A percentile compares a stretch with the other conserved stretches of the same genome.
These are phyloP conservation scores for Hymenochirus boettgeri DNA, from an alignment of 2,113 vertebrate species.

Conservation along the genomic window DNA sequence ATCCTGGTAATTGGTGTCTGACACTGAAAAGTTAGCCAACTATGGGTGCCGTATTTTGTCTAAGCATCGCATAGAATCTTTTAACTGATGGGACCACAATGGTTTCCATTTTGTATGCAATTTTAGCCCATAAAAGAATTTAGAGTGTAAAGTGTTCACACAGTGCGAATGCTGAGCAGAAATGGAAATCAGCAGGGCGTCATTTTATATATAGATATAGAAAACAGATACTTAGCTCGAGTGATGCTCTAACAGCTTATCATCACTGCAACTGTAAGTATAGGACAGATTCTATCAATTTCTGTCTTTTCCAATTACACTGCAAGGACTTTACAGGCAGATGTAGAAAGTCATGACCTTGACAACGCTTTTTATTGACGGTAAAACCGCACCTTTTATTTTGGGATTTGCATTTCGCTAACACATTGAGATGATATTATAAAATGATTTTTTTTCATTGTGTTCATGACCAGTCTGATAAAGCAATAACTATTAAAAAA, in stretches of 20 bases:
- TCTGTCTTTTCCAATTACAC: slow-evolving; percentile 14
- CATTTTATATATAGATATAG: too few species aligned
- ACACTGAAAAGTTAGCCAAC: too few species aligned
- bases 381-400: too few species aligned
- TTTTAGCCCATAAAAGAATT: too few species aligned
- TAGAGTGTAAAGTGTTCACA: not conserved
- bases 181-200: slow-evolving; percentile 9
- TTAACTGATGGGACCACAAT: not conserved
- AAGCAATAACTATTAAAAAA: too few species aligned
- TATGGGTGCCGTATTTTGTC: too few species aligned
- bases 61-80: not conserved
- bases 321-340: slow-evolving; percentile 5
- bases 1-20: too few species aligned
- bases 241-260: slow-evolving; percentile 20
- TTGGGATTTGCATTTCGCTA: too few species aligned
- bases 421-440: too few species aligned
- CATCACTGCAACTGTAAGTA: slow-evolving; percentile 18
- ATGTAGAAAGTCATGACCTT: slow-evolving; percentile 16
- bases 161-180: not conserved
- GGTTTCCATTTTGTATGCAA: not conserved
- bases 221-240: not conserved
- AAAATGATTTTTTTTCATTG: too few species aligned
- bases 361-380: slow-evolving; percentile 1
- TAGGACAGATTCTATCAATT: slow-evolving; percentile 11
- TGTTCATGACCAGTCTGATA: too few species aligned